A percentile compares a stretch with the other conserved stretches of the same genome.
These are phyloP conservation scores for Ariolimax columbianus DNA, from an alignment of 2,888 invertebrate species.

Conservation along the genomic window DNA sequence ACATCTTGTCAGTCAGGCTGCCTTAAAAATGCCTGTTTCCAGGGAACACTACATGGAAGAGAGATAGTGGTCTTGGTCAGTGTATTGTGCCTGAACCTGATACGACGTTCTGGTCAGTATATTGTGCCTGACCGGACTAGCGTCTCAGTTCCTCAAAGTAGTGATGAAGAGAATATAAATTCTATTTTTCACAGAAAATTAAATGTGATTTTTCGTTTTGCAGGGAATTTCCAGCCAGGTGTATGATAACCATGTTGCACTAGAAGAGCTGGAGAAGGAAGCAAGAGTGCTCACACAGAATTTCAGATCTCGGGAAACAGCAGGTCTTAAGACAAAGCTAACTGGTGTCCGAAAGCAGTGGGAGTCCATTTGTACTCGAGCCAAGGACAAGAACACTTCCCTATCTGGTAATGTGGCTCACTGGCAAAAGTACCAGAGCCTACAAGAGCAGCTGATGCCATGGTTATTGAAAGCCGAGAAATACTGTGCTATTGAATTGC, in stretches of 20 bases:
- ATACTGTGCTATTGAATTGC: slow-evolving; percentile 85
- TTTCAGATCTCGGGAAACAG: slow-evolving; percentile 82
- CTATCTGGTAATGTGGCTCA: slow-evolving; percentile 88
- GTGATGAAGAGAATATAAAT: too few relatives aligned
- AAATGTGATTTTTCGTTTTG: not conserved
- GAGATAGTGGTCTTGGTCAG: too few relatives aligned
- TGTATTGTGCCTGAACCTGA: too few relatives aligned
- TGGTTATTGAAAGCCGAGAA: slow-evolving; percentile 93
- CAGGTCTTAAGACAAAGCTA: slow-evolving; percentile 87
- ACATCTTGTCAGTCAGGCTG: too few relatives aligned
- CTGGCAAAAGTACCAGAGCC: slow-evolving; percentile 90
- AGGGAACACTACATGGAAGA: too few relatives aligned
- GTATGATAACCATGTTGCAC: slow-evolving; percentile 85
- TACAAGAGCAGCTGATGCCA: slow-evolving; percentile 87
- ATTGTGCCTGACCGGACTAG: too few relatives aligned
- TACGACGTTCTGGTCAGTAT: too few relatives aligned
- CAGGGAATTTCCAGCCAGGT: slow-evolving; percentile 87
- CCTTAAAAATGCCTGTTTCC: too few relatives aligned
- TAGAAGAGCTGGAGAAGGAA: slow-evolving; percentile 87
- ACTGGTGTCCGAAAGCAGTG: slow-evolving; percentile 87
- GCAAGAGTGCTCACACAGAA: slow-evolving; percentile 85
- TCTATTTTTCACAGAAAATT: too few relatives aligned
- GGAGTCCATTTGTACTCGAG: slow-evolving; percentile 86
- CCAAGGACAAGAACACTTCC: slow-evolving; percentile 86
- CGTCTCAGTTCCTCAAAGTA: too few relatives aligned